Evolutionary conservation across 2,797 vertebrate genomes (phyloP).

Genomic region (Valencia hispanica): DNA sequence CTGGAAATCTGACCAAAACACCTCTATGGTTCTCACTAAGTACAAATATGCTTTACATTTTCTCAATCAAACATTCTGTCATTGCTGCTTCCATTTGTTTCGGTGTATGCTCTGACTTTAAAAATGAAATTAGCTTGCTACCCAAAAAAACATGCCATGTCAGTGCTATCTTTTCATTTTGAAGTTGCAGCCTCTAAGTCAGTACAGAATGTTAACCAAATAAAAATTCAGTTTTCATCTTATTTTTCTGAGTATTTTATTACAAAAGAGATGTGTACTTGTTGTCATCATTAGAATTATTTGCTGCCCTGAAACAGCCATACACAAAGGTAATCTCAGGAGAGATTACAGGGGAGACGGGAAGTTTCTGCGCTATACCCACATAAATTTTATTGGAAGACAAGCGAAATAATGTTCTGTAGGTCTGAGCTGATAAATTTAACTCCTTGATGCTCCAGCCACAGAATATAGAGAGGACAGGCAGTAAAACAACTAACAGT

Average conservation of each 20-base stretch:
- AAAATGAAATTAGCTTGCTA: slow-evolving; percentile 21
- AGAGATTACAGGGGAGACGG: slow-evolving; percentile 39
- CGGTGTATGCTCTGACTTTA: slow-evolving; percentile 4
- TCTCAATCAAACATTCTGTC: not conserved
- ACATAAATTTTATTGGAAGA: slow-evolving; percentile 61
- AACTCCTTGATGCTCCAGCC: slow-evolving; percentile 57
- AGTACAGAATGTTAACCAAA: slow-evolving; percentile 34
- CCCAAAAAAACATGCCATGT: slow-evolving; percentile 12
- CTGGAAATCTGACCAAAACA: not conserved
- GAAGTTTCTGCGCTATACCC: slow-evolving; percentile 20
- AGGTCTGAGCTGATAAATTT: slow-evolving; percentile 59
- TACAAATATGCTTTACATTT: not conserved
- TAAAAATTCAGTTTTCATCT: slow-evolving; percentile 22
- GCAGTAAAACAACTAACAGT: slow-evolving; percentile 73
- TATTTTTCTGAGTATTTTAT: slow-evolving; percentile 31
- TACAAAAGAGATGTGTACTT: slow-evolving; percentile 31
- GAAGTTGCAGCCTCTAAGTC: slow-evolving; percentile 25
- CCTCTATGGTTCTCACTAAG: not conserved
- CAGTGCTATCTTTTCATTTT: slow-evolving; percentile 21
- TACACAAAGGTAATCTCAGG: slow-evolving; percentile 19
- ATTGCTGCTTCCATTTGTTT: not conserved
- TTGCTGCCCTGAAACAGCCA: slow-evolving; percentile 37
- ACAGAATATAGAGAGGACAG: slow-evolving; percentile 43
- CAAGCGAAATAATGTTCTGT: slow-evolving; percentile 65
- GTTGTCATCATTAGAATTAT: slow-evolving; percentile 16